Percentiles rank a stretch among this genome's conserved stretches.
phyloP scores from a whole-genome alignment of 92 coral and sea anemone species.

The Virgularia gustaviana region DNA sequence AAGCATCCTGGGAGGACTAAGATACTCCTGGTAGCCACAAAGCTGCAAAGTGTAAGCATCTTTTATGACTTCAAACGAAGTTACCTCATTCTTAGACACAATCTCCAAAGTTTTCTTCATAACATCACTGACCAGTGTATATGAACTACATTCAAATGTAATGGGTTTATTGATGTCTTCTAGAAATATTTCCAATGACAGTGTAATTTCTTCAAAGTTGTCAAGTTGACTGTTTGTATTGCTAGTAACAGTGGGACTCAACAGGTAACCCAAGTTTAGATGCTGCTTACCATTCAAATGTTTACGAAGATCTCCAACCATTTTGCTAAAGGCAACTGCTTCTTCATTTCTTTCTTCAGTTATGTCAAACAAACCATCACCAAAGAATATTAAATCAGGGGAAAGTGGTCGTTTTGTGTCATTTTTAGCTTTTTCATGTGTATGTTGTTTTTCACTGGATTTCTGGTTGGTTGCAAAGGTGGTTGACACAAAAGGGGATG shows the following conservation, averaged over 20 bases:
- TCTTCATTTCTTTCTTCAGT: conserved; percentile 90
- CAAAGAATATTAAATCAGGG: conserved; percentile 54
- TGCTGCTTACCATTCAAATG: conserved; percentile 61
- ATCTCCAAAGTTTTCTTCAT: conserved; percentile 64
- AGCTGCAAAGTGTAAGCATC: conserved; percentile 70
- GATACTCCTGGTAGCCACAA: conserved; percentile 90
- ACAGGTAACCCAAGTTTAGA: conserved; percentile 77
- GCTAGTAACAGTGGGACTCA: conserved; percentile 83
- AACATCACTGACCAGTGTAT: conserved; percentile 60
- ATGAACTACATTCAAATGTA: conserved; percentile 60
- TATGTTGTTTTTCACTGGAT: background rate
- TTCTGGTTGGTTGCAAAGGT: conserved; percentile 11
- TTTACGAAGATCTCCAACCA: conserved; percentile 67
- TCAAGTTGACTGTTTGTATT: conserved; percentile 22
- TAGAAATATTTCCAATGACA: conserved; percentile 15
- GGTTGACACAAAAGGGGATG: no score
- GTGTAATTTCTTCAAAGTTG: conserved; percentile 1
- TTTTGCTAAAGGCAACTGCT: conserved; percentile 74
- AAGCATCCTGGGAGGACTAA: conserved; percentile 64
- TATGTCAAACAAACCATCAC: conserved; percentile 88
- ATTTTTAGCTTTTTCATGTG: conserved; percentile 6
- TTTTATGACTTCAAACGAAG: conserved; percentile 38
- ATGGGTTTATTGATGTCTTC: conserved; percentile 69
- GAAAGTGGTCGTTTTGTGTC: background rate
- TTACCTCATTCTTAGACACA: conserved; percentile 55